Percentiles rank a stretch among this genome's conserved stretches.
phyloP scores from a whole-genome alignment of 2,888 invertebrate species.

The Heliconius hortense region DNA sequence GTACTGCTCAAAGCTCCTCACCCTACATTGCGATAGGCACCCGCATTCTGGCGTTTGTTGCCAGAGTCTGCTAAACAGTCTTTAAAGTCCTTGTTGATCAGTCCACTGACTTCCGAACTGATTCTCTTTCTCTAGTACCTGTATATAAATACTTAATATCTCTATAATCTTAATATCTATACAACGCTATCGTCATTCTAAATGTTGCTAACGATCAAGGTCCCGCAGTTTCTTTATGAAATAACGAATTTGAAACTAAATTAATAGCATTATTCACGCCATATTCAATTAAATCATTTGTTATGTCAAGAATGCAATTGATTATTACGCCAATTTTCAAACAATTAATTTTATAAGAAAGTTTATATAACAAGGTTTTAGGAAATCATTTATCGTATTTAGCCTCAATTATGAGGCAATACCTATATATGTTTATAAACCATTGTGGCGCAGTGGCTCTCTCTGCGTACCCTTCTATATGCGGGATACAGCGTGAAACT shows the following conservation, averaged over 20 bases:
- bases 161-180: no score
- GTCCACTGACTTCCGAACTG: no score
- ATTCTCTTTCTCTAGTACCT: no score
- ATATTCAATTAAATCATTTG: background rate
- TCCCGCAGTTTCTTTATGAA: background rate
- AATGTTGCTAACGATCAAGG: slow-evolving; percentile 1
- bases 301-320: slow-evolving; percentile 15
- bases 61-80: no score
- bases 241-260: background rate
- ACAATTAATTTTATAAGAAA: slow-evolving; percentile 2
- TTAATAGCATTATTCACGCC: background rate
- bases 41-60: no score
- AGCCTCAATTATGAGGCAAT: background rate
- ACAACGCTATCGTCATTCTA: background rate
- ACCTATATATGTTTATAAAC: background rate
- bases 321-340: background rate
- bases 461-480: no score
- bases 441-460: no score
- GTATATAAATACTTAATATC: no score
- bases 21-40: no score
- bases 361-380: slow-evolving; percentile 10
- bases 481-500: no score
- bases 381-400: background rate
- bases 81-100: no score
- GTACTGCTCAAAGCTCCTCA: no score